phyloP scores from a whole-genome alignment of 1,140 invertebrate genomes.

The Acromyrmex charruanus region DNA sequence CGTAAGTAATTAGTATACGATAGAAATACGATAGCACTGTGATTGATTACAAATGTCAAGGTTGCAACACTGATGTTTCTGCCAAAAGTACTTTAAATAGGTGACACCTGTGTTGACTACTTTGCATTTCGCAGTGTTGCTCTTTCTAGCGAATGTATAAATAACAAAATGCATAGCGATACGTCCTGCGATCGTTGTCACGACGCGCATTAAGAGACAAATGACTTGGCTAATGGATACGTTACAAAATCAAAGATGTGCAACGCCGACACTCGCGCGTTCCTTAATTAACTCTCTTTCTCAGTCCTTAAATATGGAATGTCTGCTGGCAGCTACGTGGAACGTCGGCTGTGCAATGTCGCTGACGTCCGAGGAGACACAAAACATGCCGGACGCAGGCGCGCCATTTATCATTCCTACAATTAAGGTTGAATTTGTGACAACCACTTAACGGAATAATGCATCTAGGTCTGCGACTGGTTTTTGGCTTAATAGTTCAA shows the following conservation, averaged over 20 bases:
- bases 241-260: conserved; percentile 67
- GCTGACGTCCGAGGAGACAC: conserved; percentile 74
- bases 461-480: conserved; percentile 75
- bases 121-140: background rate
- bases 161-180: conserved; percentile 25
- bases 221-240: conserved; percentile 64
- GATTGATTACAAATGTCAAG: conserved; percentile 18
- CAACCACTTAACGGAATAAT: conserved; percentile 83
- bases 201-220: conserved; percentile 44
- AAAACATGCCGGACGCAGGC: conserved; percentile 74
- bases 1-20: background rate
- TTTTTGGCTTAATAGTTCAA: conserved; percentile 76
- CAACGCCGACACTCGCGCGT: conserved; percentile 53
- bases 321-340: conserved; percentile 58
- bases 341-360: conserved; percentile 60
- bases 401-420: conserved; percentile 80
- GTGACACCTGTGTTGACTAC: background rate
- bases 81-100: conserved; percentile 43
- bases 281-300: conserved; percentile 68
- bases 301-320: conserved; percentile 69
- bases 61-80: background rate
- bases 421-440: conserved; percentile 84
- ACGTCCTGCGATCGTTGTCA: conserved; percentile 14
- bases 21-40: background rate
- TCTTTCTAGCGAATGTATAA: background rate